Conservation (phyloP, 64 coral and sea anemone species). For the Astreopora myriophthalma region DNA sequence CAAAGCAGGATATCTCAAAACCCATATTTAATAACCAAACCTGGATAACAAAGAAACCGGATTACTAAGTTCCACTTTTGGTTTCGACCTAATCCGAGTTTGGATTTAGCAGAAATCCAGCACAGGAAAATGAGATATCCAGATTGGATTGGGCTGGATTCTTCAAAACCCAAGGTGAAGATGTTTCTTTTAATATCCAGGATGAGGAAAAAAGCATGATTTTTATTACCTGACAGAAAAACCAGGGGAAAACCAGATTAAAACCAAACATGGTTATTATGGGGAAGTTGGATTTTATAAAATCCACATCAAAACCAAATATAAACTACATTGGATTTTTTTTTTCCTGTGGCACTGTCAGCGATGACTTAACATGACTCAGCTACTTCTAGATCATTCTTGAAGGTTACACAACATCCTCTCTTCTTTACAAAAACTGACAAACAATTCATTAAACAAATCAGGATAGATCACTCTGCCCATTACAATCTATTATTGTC, state of each 20-base stretch:
- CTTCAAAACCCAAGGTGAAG: neutral
- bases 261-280: neutral
- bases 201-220: neutral
- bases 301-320: conserved; percentile 5
- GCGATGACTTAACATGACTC: no score
- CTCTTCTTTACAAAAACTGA: no score
- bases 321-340: conserved; percentile 1
- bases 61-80: neutral
- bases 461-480: no score
- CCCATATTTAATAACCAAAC: neutral
- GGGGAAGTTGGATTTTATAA: neutral
- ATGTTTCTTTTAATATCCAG: neutral
- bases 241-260: neutral
- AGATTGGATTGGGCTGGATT: neutral
- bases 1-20: neutral
- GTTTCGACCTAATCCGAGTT: conserved; percentile 16
- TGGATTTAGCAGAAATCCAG: conserved; percentile 18
- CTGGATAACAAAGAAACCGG: neutral
- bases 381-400: no score
- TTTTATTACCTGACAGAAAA: conserved; percentile 5
- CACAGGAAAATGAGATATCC: conserved; percentile 28
- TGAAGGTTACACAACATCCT: no score
- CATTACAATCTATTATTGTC: no score
- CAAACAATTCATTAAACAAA: no score
- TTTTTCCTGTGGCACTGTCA: neutral